Base-by-base conservation (phyloP, 2,888 invertebrate species). In the Acronicta psi region DNA sequence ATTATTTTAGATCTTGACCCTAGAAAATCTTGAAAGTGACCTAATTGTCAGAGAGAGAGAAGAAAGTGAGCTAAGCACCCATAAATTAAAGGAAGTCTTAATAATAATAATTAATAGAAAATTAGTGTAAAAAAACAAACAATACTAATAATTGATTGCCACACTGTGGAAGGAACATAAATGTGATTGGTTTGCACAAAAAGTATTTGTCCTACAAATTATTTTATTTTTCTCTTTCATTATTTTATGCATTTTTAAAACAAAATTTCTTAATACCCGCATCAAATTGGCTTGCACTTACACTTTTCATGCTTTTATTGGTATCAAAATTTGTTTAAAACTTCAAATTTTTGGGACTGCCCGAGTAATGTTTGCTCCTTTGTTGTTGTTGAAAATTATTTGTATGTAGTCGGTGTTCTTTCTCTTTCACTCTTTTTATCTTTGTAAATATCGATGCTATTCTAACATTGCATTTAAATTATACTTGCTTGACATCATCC, bases 321-420 rank as follows among this genome's bases (percentile, higher is more conserved):
- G 73, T 73, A 55, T 72, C 74, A 62, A 78, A 76, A 73, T 77
- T 78, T 69, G 63, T 66, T 69, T 72, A 55, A 69, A 71, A 69
- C 58, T 67, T 67, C 74, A 72, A 75, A 59, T 71, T 81, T 31
- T 83, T 80, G 75, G 72, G 69, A 77, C 69, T 82, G 75, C 77
- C 73, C 65, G 67, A 72, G 71, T 77, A 79, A 77, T 88, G 86
- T 83, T 88, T 88, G 86, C 80, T 82, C 84, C 81, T 84, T 85
- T 85, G 78, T 84, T 83, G 82, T 81, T 76, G 68, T 83, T 85
- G 69, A 59, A 69, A 57, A 64, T 70, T 69, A 66, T 85, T 79
- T 85, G 84, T 91, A 84, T 85, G 88, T 94, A 93, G 93, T 92
- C 92, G 88, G 93, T 94, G 94, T 94, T 94, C 94, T 77, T 93